These are phyloP conservation scores for Carposina sasakii DNA, from an alignment of 1,140 invertebrate species.

Conservation along the genomic window DNA sequence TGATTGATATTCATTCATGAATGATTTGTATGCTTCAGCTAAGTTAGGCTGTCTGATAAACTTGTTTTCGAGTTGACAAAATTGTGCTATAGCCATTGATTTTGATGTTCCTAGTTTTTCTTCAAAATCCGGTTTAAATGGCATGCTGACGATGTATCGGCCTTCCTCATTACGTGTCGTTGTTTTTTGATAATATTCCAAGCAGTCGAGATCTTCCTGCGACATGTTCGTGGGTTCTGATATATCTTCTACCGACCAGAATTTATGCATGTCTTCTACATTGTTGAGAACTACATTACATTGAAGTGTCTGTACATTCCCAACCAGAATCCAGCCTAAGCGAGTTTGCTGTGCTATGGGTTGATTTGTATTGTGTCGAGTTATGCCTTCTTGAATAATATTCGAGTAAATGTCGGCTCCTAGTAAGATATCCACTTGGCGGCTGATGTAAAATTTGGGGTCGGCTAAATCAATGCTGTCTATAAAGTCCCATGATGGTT, in stretches of 20 bases:
- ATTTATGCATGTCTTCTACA: background rate
- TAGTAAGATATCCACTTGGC: background rate
- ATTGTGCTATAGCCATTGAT: background rate
- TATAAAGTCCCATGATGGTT: background rate
- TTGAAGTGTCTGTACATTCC: background rate
- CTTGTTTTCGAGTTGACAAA: background rate
- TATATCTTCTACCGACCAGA: slow-evolving; percentile 1
- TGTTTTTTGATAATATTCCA: background rate
- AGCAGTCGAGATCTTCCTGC: background rate
- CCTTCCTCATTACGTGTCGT: slow-evolving; percentile 1
- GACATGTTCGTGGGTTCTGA: background rate
- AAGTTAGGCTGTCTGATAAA: background rate
- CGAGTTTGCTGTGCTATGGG: background rate
- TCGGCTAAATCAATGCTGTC: background rate
- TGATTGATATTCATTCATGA: background rate
- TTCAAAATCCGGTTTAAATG: background rate
- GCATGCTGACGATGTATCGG: background rate
- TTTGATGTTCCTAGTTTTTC: slow-evolving; percentile 2
- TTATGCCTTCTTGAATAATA: background rate
- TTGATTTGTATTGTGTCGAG: background rate
- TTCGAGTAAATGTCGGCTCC: slow-evolving; percentile 1
- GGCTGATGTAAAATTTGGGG: background rate
- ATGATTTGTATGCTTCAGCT: background rate
- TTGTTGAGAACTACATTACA: slow-evolving; percentile 3
- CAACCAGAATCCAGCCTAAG: background rate